Evolutionary conservation across 2,797 vertebrate genomes (phyloP).

Genomic region (Danio choprae): DNA sequence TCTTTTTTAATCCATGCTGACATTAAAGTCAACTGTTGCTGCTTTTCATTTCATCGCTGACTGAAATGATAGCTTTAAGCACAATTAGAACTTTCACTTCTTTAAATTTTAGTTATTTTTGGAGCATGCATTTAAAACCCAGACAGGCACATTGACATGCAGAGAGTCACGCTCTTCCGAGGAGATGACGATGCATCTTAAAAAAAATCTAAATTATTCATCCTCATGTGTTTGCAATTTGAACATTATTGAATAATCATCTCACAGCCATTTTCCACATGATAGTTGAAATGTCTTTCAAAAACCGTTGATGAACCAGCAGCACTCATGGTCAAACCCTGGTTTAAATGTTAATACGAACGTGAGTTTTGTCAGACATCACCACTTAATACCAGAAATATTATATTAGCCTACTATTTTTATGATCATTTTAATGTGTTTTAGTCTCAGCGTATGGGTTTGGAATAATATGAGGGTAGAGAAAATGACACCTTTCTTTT

Average conservation of each 20-base stretch:
- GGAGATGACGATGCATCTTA: too few relatives aligned
- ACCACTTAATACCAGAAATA: background rate
- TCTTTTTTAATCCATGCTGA: too few relatives aligned
- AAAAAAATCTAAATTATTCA: background rate
- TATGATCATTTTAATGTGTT: background rate
- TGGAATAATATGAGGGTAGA: too few relatives aligned
- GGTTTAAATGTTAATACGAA: background rate
- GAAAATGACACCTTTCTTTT: fast-evolving
- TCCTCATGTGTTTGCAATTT: background rate
- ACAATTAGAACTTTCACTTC: too few relatives aligned
- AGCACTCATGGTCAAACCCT: background rate
- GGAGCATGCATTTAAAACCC: too few relatives aligned
- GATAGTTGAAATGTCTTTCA: background rate
- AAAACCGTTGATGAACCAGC: background rate
- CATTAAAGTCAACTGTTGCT: too few relatives aligned
- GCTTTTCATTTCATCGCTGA: too few relatives aligned
- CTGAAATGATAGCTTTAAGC: too few relatives aligned
- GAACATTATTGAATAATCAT: background rate
- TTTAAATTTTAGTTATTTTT: too few relatives aligned
- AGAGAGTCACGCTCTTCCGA: too few relatives aligned
- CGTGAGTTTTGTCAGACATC: background rate
- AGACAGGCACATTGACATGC: too few relatives aligned
- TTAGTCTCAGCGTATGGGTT: background rate
- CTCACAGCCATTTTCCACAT: background rate
- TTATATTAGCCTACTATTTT: background rate